Base-by-base conservation (phyloP, 2,888 invertebrate species). In the Meganola albula region DNA sequence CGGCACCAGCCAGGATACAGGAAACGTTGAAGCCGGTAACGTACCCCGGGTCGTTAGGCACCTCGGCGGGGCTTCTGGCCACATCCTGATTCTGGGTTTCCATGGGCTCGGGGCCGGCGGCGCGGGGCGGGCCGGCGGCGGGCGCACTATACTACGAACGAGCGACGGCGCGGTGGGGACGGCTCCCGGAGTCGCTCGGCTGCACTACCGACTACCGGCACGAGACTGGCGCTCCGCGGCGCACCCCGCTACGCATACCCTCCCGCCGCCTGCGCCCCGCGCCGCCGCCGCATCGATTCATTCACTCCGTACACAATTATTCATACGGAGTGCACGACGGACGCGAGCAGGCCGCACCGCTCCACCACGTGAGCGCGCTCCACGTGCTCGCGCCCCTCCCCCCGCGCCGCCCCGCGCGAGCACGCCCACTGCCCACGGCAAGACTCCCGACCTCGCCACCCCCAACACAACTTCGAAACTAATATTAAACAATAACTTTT, bases 31-130 rank as follows among this genome's bases (percentile, higher is more conserved):
- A n/a, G n/a, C n/a, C n/a, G n/a, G n/a, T n/a, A 44, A 85, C 88
- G 77, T 92, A 96, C 96, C 96, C 96, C 82, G 96, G 96, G 88
- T 96, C 96, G 89, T 96, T 96, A 85, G 95, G 93, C 86, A 94
- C 94, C 89, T 96, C 96, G 53, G 94, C 93, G 72, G 94, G 93
- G 75, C 94, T 92, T 75, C 91, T 91, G 75, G 91, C 91, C 82
- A 91, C 90, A 77, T 94, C 94, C 88, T 93, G 93, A 72, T 79
- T 90, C 76, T 92, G 92, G 80, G 90, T 88, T 88, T 92, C 92
- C 92, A 92, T 92, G 75, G 75, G 70, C 69, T 72, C 63, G 58
- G 71, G 67, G 75, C 76, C 77, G 60, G 70, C 66, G 74, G 74
- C 76, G 74, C 71, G 69, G 72, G 69, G 60, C 68, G 55, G 63